Evolutionary conservation across 1,140 invertebrate species (phyloP).

Genomic region (Palaemon carinicauda): DNA sequence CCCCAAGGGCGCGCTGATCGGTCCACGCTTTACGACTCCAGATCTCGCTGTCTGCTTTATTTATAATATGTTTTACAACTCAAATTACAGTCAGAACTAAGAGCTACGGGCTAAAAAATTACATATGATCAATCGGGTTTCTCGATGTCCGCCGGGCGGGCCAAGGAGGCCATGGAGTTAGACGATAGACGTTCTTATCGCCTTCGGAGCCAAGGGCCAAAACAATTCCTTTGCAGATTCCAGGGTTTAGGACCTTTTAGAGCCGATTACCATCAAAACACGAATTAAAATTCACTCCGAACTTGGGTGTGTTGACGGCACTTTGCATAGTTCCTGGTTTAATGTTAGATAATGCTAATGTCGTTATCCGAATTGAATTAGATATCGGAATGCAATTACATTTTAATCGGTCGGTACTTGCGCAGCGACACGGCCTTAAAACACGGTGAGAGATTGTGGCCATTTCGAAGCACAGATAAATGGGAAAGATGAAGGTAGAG

Average conservation of each 20-base stretch:
- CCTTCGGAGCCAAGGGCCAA: background rate
- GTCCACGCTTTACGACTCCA: slow-evolving; percentile 17
- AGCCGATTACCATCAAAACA: slow-evolving; percentile 51
- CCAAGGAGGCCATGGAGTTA: background rate
- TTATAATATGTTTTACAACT: slow-evolving; percentile 57
- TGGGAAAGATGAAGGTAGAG: background rate
- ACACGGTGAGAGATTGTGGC: background rate
- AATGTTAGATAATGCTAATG: slow-evolving; percentile 53
- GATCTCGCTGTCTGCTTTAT: slow-evolving; percentile 42
- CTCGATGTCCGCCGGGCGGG: slow-evolving; percentile 11
- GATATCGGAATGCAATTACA: slow-evolving; percentile 26
- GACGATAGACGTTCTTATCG: background rate
- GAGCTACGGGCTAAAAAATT: slow-evolving; percentile 55
- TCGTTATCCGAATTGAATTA: slow-evolving; percentile 41
- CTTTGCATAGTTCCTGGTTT: slow-evolving; percentile 55
- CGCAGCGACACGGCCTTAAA: background rate
- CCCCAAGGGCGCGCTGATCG: slow-evolving; percentile 17
- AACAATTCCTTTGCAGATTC: background rate
- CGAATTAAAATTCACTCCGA: slow-evolving; percentile 56
- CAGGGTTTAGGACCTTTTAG: slow-evolving; percentile 14
- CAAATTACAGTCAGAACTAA: slow-evolving; percentile 55
- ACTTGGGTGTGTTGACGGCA: slow-evolving; percentile 52
- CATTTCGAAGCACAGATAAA: too few relatives aligned
- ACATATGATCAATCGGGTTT: slow-evolving; percentile 53
- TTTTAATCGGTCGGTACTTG: slow-evolving; percentile 16